A percentile compares a stretch with the other conserved stretches of the same genome.
Evolutionary conservation across 2,888 invertebrate genomes (phyloP).

Genomic region (Dolomedes plantarius): DNA sequence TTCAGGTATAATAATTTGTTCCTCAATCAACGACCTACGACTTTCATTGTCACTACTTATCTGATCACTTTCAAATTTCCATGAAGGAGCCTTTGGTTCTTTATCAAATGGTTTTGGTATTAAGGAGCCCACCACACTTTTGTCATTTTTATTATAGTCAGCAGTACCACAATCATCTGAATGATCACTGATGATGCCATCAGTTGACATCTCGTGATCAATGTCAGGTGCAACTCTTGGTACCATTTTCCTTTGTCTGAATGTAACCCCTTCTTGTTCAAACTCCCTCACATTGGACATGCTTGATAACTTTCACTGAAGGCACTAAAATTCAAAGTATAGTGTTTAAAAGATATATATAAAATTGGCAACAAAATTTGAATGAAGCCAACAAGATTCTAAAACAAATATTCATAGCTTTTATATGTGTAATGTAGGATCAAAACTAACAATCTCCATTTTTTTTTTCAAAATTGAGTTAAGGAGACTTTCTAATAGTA

Average conservation of each 20-base stretch:
- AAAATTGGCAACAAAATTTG: not conserved
- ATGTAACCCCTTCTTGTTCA: slow-evolving; percentile 36
- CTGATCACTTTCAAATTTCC: slow-evolving; percentile 51
- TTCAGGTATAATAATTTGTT: slow-evolving; percentile 44
- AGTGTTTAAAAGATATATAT: not conserved
- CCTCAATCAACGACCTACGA: slow-evolving; percentile 38
- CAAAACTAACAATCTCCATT: too few species aligned
- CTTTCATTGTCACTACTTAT: slow-evolving; percentile 13
- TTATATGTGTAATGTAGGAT: too few species aligned
- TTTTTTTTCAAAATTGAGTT: too few species aligned
- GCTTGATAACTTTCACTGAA: not conserved
- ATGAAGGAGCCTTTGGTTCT: slow-evolving; percentile 27
- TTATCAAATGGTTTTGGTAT: slow-evolving; percentile 19
- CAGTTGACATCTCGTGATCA: slow-evolving; percentile 15
- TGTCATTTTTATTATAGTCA: slow-evolving; percentile 23
- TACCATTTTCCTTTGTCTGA: slow-evolving; percentile 63
- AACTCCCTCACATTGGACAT: slow-evolving; percentile 74
- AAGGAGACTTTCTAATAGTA: too few species aligned
- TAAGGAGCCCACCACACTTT: slow-evolving; percentile 14
- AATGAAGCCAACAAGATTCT: not conserved
- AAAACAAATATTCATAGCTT: too few species aligned
- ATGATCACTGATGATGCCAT: slow-evolving; percentile 10
- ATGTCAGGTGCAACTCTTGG: slow-evolving; percentile 33
- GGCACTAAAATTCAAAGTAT: slow-evolving; percentile 30
- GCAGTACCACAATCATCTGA: not conserved